A percentile compares a stretch with the other conserved stretches of the same genome.
phyloP scores from a whole-genome alignment of 2,113 vertebrate genomes.

The Telmatochromis sp. region DNA sequence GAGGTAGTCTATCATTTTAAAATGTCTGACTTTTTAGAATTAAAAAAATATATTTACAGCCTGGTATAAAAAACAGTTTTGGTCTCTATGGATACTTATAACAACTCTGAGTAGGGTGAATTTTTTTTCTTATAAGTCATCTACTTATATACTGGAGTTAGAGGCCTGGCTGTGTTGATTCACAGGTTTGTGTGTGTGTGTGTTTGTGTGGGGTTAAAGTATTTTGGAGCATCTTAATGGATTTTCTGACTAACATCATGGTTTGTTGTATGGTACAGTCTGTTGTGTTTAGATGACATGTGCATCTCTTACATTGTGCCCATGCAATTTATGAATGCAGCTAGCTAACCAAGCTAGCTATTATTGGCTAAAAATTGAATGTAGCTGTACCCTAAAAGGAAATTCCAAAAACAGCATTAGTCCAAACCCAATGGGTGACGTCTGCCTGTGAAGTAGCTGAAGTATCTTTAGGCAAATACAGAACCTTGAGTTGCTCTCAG shows the following conservation, averaged over 20 bases:
- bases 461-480: background rate
- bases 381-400: background rate
- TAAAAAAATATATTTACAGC: background rate
- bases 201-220: background rate
- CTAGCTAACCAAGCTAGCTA: background rate
- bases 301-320: background rate
- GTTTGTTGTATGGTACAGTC: background rate
- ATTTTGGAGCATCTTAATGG: background rate
- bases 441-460: background rate
- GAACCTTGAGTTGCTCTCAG: background rate
- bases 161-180: background rate
- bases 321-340: background rate
- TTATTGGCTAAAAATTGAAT: background rate
- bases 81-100: background rate
- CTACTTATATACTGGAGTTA: background rate
- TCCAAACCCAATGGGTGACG: background rate
- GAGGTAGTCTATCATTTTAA: background rate
- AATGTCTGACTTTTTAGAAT: background rate
- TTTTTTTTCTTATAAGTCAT: background rate
- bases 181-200: background rate
- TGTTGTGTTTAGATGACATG: background rate
- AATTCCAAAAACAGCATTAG: background rate
- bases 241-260: background rate
- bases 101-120: background rate
- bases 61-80: background rate